Conservation (phyloP, 1,140 invertebrate species). For the Conus betulinus region DNA sequence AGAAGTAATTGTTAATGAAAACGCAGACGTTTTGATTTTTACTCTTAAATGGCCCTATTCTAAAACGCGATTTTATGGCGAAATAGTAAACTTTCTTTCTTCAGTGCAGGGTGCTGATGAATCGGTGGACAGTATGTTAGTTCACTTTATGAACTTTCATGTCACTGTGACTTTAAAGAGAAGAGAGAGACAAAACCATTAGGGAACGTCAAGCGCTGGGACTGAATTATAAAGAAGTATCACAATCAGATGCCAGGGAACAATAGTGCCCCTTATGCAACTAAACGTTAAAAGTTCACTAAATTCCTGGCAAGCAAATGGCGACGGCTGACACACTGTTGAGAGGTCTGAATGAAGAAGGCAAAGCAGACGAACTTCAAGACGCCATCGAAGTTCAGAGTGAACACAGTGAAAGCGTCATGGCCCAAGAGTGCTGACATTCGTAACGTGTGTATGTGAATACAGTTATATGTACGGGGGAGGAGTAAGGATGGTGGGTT, state of each 20-base stretch:
- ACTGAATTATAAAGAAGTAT: neutral
- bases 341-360: neutral
- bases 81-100: neutral
- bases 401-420: neutral
- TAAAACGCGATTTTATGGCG: neutral
- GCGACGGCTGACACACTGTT: neutral
- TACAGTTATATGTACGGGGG: too few species aligned
- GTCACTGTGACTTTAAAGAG: neutral
- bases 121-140: neutral
- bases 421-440: too few species aligned
- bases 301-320: conserved; percentile 7
- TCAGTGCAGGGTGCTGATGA: neutral
- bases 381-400: neutral
- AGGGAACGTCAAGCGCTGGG: neutral
- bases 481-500: too few species aligned
- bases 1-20: too few species aligned
- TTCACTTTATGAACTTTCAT: neutral
- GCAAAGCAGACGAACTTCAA: neutral
- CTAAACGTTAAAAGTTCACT: neutral
- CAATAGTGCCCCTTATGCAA: neutral
- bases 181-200: neutral
- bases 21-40: too few species aligned
- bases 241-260: conserved; percentile 6
- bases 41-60: too few species aligned
- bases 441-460: too few species aligned